Evolutionary conservation across 2,113 vertebrate genomes (phyloP), one percentile per base, ranked within the genome.

Genomic region (Mesembrinibis cayennensis): DNA sequence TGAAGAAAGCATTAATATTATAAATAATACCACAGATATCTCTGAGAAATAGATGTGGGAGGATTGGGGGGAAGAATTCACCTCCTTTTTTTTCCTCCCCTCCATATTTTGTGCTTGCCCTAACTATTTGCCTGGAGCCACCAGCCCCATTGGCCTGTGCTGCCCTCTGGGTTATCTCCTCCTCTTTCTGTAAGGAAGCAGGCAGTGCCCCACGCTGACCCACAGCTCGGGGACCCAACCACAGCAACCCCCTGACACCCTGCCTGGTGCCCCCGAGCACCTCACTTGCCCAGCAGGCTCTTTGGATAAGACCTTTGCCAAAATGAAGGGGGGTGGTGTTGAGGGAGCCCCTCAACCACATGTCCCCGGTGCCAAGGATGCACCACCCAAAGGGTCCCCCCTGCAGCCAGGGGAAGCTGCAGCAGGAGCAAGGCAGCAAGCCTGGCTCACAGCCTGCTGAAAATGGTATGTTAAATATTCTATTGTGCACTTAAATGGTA

Each of bases 261-360:
- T 71, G 13, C 19, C 9, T 5, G 5, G 40, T 19, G 17, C 4
- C 10, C 7, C 63, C 19, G 36, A 2, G 30, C 30, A 44, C 22
- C 10, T 67, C 9, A 2, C 9, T 45, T 26, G 16, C 47, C n/a
- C n/a, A 59, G 19, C 11, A 23, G 4, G 4, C 26, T 70, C 42
- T 71, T 65, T 65, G 34, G 63, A 76, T 12, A 82, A 44, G 2
- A 30, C 16, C 32, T 81, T 65, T 72, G 32, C 69, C 42, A 58
- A 83, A 78, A 66, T 8, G 7, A 44, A n/a, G 7, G 7, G 2
- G 4, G 5, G 6, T 29, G 21, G 11, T 53, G 20, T 16, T 66
- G 23, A 59, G 38, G 36, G 45, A 77, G 5, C 10, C 18, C 9
- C 18, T 2, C 30, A 56, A 1, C 9, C 1, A 1, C 4, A 4